Evolutionary conservation across 1,140 invertebrate species (phyloP).

Genomic region (Drosophila tsacasi): DNA sequence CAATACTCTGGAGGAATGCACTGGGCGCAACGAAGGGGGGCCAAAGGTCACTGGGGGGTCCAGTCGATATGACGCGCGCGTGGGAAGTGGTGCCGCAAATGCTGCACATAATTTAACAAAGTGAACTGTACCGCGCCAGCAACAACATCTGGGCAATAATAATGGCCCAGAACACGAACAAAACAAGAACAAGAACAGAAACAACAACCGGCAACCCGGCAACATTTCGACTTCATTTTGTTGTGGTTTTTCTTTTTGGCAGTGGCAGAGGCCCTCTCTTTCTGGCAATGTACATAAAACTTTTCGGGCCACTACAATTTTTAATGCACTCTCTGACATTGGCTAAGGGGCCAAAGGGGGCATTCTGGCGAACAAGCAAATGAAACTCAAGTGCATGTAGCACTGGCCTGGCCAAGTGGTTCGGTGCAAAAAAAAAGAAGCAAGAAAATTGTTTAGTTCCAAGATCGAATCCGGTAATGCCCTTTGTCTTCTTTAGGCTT

Average conservation of each 20-base stretch:
- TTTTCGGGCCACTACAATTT: slow-evolving; percentile 69
- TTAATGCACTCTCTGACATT: slow-evolving; percentile 81
- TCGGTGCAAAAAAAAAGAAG: slow-evolving; percentile 46
- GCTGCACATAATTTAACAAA: slow-evolving; percentile 79
- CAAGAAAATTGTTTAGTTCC: slow-evolving; percentile 18
- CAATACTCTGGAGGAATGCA: slow-evolving; percentile 11
- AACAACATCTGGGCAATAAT: slow-evolving; percentile 42
- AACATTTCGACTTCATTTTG: slow-evolving; percentile 77
- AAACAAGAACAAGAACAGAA: slow-evolving; percentile 37
- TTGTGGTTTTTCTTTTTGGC: slow-evolving; percentile 71
- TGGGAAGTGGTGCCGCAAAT: slow-evolving; percentile 52
- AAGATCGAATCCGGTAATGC: slow-evolving; percentile 28
- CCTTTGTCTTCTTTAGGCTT: background rate
- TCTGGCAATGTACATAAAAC: slow-evolving; percentile 77
- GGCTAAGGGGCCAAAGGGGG: slow-evolving; percentile 29
- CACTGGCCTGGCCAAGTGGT: slow-evolving; percentile 72
- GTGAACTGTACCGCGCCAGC: slow-evolving; percentile 52
- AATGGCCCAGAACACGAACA: slow-evolving; percentile 46
- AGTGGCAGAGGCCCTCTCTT: slow-evolving; percentile 9
- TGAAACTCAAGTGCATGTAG: slow-evolving; percentile 82
- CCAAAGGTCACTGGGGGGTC: slow-evolving; percentile 32
- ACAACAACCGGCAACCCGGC: slow-evolving; percentile 39
- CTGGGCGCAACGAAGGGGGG: background rate
- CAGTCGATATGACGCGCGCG: slow-evolving; percentile 25
- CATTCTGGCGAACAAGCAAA: slow-evolving; percentile 71